These are phyloP conservation scores for Gastrophysa polygoni DNA, from an alignment of 2,888 invertebrate genomes.

Conservation along the genomic window DNA sequence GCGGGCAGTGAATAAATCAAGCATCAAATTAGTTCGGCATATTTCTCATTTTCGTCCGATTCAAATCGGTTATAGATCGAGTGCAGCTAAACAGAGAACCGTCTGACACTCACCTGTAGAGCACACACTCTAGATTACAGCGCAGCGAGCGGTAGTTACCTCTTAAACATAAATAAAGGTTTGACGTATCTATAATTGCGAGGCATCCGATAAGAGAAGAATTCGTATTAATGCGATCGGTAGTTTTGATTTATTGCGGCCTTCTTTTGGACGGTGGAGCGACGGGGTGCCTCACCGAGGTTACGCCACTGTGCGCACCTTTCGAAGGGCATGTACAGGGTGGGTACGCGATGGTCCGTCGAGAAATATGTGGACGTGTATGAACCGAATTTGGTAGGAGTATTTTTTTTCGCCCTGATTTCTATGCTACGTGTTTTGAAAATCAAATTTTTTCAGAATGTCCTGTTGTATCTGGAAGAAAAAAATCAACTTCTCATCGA, in stretches of 20 bases:
- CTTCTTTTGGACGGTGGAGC: conserved; percentile 52
- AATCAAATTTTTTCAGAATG: too few relatives aligned
- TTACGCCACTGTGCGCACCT: conserved; percentile 40
- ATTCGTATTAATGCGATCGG: conserved; percentile 50
- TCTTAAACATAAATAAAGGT: conserved; percentile 55
- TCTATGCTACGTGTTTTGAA: too few relatives aligned
- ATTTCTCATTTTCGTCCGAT: conserved; percentile 38
- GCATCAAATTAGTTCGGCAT: conserved; percentile 42
- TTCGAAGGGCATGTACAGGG: too few relatives aligned
- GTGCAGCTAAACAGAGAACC: conserved; percentile 26
- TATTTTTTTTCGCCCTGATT: too few relatives aligned
- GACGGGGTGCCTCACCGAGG: conserved; percentile 49
- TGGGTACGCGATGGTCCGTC: too few relatives aligned
- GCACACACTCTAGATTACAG: conserved; percentile 35
- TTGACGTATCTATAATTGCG: conserved; percentile 58
- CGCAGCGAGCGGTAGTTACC: conserved; percentile 40
- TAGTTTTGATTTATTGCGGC: conserved; percentile 56
- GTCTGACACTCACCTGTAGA: conserved; percentile 40
- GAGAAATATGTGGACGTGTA: too few relatives aligned
- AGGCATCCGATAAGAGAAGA: conserved; percentile 37
- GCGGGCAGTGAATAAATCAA: conserved; percentile 34
- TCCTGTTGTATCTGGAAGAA: too few relatives aligned
- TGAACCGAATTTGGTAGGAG: too few relatives aligned
- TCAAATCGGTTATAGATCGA: conserved; percentile 28
- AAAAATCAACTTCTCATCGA: too few relatives aligned